Base-by-base conservation (phyloP, 2,797 vertebrate genomes). In the Sebastes kiyomatsui region DNA sequence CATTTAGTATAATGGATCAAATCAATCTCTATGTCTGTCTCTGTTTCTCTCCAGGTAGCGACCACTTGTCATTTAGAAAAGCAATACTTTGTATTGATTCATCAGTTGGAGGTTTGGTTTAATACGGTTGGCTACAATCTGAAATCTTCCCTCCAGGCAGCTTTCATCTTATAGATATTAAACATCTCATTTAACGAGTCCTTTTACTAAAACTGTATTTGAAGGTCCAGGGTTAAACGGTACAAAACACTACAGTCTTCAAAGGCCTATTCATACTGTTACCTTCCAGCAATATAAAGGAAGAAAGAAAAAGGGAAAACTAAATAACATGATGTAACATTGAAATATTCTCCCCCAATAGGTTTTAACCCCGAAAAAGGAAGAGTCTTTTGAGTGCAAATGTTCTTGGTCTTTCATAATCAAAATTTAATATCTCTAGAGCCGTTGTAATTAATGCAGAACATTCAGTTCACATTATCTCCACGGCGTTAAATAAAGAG, bases 361-460 rank as follows among this genome's bases (percentile, higher is more conserved):
- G 27, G 9, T 56, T 18, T 75, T 68, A 72, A 84, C 65, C 70
- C 13, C 13, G 2, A 23, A 58, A 74, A 58, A 23, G 22, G 6
- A 65, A 18, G 49, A 56, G 69, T 42, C 22, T 62, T 74, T 22
- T 67, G 46, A 70, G 54, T 28, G 27, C 33, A 54, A 71, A 71
- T 80, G 33, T 52, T 65, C 23, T 46, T 46, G 38, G 25, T 42
- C 20, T 80, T 71, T 67, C 67, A 42, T 64, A 22, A 65, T 80
- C 18, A 69, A 67, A 73, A 32, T 72, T 5, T 58, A 56, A 81
- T 79, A 59, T 38, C 32, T 75, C 22, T 54, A 5, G 13, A 72
- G 68, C 54, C 5, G 4, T 54, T 61, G n/a, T 78, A 67, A 88
- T 75, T 62, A 61, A 60, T 61, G n/a, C 32, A 33, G 42, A 10